phyloP scores from a whole-genome alignment of 2,797 vertebrate genomes.

The Bradypus variegatus region DNA sequence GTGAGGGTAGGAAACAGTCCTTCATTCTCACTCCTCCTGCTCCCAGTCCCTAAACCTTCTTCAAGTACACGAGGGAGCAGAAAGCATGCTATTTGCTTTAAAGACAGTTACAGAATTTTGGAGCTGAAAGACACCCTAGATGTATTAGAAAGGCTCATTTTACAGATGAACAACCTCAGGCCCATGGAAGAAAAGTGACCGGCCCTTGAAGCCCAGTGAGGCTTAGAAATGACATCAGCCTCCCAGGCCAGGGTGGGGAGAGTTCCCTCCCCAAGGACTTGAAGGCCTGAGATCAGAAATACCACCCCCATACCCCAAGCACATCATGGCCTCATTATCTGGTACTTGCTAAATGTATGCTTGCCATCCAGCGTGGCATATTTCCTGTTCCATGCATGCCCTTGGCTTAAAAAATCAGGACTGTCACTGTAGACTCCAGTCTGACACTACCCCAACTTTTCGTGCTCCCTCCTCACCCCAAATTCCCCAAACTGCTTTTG shows the following conservation, averaged over 20 bases:
- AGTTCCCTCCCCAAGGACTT: background rate
- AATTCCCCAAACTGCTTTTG: slow-evolving; percentile 31
- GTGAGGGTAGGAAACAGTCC: slow-evolving; percentile 18
- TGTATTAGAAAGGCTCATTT: background rate
- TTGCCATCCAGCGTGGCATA: background rate
- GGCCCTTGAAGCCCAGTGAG: background rate
- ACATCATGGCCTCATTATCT: background rate
- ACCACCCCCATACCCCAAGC: background rate
- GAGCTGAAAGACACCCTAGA: background rate
- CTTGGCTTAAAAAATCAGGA: slow-evolving; percentile 21
- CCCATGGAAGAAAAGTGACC: background rate
- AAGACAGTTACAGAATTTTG: slow-evolving; percentile 1
- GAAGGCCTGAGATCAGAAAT: slow-evolving; percentile 13
- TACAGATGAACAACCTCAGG: slow-evolving; percentile 14
- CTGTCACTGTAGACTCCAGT: background rate
- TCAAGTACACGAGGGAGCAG: background rate
- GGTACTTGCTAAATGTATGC: background rate
- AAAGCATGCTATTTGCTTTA: background rate
- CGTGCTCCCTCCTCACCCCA: background rate
- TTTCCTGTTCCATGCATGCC: slow-evolving; percentile 15
- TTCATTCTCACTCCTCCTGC: slow-evolving; percentile 18
- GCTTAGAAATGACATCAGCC: background rate
- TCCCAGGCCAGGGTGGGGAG: background rate
- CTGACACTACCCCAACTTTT: slow-evolving; percentile 39
- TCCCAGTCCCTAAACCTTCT: background rate